Percentiles rank a stretch among this genome's conserved stretches.
Evolutionary conservation across 2,888 invertebrate genomes (phyloP).

Genomic region (Erebia epiphron): DNA sequence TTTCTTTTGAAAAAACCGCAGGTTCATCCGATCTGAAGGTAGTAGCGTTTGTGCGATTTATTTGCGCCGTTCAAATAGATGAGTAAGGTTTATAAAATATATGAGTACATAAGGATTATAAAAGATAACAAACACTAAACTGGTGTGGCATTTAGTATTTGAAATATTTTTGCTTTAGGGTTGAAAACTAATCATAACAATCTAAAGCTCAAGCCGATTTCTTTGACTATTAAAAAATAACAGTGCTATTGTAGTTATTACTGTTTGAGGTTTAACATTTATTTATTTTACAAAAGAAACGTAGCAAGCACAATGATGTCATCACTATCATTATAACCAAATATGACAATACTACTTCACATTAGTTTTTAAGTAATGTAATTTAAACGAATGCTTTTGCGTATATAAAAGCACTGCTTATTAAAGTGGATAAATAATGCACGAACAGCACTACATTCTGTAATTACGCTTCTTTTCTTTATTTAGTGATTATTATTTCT

Average conservation of each 20-base stretch:
- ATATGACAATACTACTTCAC: conserved; percentile 32
- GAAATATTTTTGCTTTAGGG: conserved; percentile 17
- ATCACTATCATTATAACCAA: conserved; percentile 25
- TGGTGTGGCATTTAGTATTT: conserved; percentile 36
- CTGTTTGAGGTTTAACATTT: conserved; percentile 8
- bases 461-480: conserved; percentile 67
- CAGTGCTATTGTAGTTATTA: conserved; percentile 8
- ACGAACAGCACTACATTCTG: conserved; percentile 69
- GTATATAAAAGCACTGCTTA: conserved; percentile 77
- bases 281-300: conserved; percentile 16
- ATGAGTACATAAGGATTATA: conserved; percentile 25
- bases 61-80: conserved; percentile 6
- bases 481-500: conserved; percentile 43
- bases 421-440: conserved; percentile 70
- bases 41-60: not conserved
- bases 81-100: conserved; percentile 24
- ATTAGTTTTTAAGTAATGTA: conserved; percentile 46
- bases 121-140: conserved; percentile 29
- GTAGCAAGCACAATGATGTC: conserved; percentile 34
- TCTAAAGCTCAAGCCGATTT: not conserved
- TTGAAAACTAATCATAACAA: conserved; percentile 38
- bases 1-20: not conserved
- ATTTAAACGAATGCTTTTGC: conserved; percentile 43
- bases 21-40: not conserved
- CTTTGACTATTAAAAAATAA: conserved; percentile 1